Percentiles rank a stretch among this genome's conserved stretches.
These are phyloP conservation scores for Paguma larvata DNA, from an alignment of 2,797 vertebrate genomes.

Conservation along the genomic window DNA sequence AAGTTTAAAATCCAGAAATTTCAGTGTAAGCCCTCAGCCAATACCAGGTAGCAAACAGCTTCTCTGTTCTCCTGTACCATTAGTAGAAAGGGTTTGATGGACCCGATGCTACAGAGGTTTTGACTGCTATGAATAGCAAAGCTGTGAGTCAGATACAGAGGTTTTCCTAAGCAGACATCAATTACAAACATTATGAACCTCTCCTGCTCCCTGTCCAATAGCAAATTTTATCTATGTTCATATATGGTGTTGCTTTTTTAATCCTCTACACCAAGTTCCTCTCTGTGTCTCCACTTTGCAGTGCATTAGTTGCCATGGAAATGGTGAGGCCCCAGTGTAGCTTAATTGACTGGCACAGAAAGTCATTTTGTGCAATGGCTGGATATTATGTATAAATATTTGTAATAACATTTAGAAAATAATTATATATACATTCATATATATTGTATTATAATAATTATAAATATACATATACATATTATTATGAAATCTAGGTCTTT, in stretches of 20 bases:
- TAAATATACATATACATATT: not conserved
- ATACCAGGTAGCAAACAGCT: not conserved
- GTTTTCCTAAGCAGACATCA: constrained; percentile 54
- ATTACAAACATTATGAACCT: not conserved
- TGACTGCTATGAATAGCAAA: not conserved
- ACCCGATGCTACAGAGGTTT: not conserved
- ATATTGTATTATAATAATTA: not conserved
- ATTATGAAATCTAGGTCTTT: not conserved
- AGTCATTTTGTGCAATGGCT: constrained; percentile 50
- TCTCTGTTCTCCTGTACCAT: not conserved
- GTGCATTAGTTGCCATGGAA: constrained; percentile 70
- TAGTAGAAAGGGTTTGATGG: not conserved
- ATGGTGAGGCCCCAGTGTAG: not conserved
- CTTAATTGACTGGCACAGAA: constrained; percentile 40
- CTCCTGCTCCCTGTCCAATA: not conserved
- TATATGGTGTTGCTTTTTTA: not conserved
- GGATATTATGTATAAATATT: not conserved
- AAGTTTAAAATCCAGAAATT: constrained; percentile 44
- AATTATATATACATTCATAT: not conserved
- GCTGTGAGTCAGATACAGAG: not conserved
- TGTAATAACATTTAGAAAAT: not conserved
- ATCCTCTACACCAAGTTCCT: constrained; percentile 36
- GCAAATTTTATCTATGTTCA: constrained; percentile 37
- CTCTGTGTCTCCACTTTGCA: constrained; percentile 29
- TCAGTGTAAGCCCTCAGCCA: not conserved